Base-by-base conservation (phyloP, 2,797 vertebrate genomes). In the Labeo calbasu region DNA sequence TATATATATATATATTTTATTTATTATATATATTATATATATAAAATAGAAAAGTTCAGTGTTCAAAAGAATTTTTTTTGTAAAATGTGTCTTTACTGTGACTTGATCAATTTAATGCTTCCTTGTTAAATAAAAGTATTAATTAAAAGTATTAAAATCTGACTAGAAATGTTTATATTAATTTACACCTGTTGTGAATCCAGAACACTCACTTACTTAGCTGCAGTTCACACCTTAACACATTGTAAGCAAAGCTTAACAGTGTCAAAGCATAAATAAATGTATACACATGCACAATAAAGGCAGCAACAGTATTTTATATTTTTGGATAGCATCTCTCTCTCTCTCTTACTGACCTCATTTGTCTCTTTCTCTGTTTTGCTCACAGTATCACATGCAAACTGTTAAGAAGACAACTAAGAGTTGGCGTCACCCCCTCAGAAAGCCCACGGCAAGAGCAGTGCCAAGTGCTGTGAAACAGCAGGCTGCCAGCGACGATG, bases 371-470 rank as follows among this genome's bases (percentile, higher is more conserved):
- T 83, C 36, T 73, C n/a, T 69, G 46, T 53, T 48, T 61, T 72
- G 40, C 5, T 88, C 88, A 75, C 87, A 92, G 94, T 95, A 93
- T 85, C 88, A 89, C 72, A 87, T 90, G 43, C 88, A 94, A 86
- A 89, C 91, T 71, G 89, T 88, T 73, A 96, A 93, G 90, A 96
- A 94, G 92, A 93, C 96, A 36, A 91, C 94, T 69, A 98, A 98
- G 93, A 99, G 97, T 90, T 97, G 97, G 96, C 95, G 96, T 77
- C 96, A 97, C 92, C 98, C 97, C 12, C 92, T 99, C 79, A 96
- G 95, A 92, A 99, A 97, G 88, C 97, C 97, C 23, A 97, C 97
- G 5, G 93, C 96, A 70, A 95, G 97, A 88, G 97, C 97, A 70
- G 96, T 96, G 65, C 95, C 97, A 92, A 97, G 95, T 25, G 91